phyloP scores from a whole-genome alignment of 2,797 vertebrate genomes.

The Limosa lapponica region DNA sequence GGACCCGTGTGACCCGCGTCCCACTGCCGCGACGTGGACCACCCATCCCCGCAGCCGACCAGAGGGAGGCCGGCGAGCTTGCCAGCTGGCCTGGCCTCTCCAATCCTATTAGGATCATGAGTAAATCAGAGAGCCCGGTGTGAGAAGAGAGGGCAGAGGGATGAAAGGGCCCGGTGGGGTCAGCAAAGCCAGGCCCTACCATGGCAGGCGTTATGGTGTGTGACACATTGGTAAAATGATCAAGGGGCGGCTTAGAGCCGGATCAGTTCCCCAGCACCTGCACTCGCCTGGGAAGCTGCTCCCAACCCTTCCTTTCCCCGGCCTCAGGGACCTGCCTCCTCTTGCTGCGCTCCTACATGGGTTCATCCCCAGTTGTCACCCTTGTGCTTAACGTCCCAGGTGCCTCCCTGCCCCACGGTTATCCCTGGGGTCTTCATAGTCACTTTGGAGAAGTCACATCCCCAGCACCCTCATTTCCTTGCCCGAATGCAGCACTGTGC shows the following conservation, averaged over 20 bases:
- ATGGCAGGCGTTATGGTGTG: background rate
- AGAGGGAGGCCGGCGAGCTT: background rate
- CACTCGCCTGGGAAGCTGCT: background rate
- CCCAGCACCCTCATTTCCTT: background rate
- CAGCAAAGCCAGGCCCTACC: background rate
- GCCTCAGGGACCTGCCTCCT: background rate
- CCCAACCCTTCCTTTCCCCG: fast-evolving
- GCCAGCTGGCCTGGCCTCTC: background rate
- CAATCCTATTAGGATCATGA: background rate
- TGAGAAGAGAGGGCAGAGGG: background rate
- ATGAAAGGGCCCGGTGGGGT: background rate
- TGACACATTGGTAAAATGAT: background rate
- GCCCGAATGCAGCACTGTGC: fast-evolving
- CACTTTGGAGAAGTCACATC: background rate
- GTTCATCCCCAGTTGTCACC: fast-evolving
- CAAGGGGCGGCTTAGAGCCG: background rate
- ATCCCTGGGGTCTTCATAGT: background rate
- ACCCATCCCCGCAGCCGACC: background rate
- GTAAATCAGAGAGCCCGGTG: background rate
- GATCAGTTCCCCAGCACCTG: background rate
- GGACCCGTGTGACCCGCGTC: background rate
- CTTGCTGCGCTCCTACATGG: fast-evolving
- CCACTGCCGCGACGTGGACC: background rate
- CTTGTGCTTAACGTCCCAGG: fast-evolving
- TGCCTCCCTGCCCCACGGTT: background rate